Percentiles rank a stretch among this genome's conserved stretches.
phyloP scores from a whole-genome alignment of 2,797 vertebrate genomes.

The Xenopus petersii region DNA sequence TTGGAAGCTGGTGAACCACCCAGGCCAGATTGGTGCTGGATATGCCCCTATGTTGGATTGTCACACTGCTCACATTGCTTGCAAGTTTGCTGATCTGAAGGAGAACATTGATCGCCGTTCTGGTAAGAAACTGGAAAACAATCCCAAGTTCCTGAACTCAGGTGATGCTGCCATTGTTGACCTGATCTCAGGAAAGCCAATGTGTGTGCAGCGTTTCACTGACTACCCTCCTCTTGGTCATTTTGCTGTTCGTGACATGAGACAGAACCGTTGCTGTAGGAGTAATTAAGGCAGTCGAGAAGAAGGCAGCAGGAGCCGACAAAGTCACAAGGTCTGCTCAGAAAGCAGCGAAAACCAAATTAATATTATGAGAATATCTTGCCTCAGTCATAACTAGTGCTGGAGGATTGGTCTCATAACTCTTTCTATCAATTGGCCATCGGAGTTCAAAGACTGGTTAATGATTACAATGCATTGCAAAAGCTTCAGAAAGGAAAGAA shows the following conservation, averaged over 20 bases:
- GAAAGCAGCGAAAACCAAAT: constrained; percentile 94
- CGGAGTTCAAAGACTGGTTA: constrained; percentile 87
- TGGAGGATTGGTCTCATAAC: constrained; percentile 80
- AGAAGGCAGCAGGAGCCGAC: constrained; percentile 82
- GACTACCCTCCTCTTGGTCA: constrained; percentile 89
- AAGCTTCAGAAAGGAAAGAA: constrained; percentile 90
- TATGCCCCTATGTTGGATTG: constrained; percentile 94
- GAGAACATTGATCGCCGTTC: constrained; percentile 92
- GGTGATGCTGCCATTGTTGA: constrained; percentile 91
- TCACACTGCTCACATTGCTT: constrained; percentile 90
- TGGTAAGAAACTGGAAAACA: constrained; percentile 90
- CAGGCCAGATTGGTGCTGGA: constrained; percentile 87
- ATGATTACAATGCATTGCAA: constrained; percentile 95
- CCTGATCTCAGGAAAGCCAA: constrained; percentile 89
- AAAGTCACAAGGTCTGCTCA: constrained; percentile 92
- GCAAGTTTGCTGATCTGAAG: constrained; percentile 90
- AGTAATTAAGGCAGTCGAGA: constrained; percentile 90
- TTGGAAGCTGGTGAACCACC: constrained; percentile 91
- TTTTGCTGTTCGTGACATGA: constrained; percentile 91
- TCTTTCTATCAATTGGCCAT: constrained; percentile 80
- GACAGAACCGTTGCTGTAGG: constrained; percentile 88
- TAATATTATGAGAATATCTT: constrained; percentile 80
- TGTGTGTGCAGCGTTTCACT: constrained; percentile 95
- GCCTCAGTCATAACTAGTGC: constrained; percentile 73
- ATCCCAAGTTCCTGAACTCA: constrained; percentile 86